Evolutionary conservation across 2,113 vertebrate genomes (phyloP).

Genomic region (Strigops habroptila): DNA sequence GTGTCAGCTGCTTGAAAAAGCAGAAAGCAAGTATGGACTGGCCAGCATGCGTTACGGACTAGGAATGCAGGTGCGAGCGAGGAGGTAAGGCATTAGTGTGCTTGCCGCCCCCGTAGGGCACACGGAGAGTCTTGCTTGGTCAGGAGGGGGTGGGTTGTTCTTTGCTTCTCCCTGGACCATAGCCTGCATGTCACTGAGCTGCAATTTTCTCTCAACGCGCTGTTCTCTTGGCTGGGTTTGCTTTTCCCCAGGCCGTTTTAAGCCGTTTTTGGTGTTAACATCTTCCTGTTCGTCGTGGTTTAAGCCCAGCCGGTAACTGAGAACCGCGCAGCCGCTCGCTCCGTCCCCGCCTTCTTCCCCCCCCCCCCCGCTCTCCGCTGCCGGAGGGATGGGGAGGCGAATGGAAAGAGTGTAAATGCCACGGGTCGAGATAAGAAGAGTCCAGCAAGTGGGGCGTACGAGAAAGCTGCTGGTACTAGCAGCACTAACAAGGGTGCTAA

Average conservation of each 20-base stretch:
- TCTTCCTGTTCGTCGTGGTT: neutral
- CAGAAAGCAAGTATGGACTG: neutral
- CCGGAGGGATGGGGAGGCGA: too few species aligned
- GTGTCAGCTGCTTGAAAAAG: too few species aligned
- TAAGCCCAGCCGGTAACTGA: too few species aligned
- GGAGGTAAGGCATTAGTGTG: neutral
- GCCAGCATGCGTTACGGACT: neutral
- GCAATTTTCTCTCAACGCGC: neutral
- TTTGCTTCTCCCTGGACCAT: neutral
- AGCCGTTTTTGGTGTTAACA: neutral
- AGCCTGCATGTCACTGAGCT: neutral
- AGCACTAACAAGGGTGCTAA: too few species aligned
- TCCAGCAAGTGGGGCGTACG: too few species aligned
- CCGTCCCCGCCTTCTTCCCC: too few species aligned
- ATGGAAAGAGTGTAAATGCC: too few species aligned
- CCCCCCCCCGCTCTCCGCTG: too few species aligned
- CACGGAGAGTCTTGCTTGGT: neutral
- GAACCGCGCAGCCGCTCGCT: too few species aligned
- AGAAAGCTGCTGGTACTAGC: too few species aligned
- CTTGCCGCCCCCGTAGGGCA: neutral
- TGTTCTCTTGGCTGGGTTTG: neutral
- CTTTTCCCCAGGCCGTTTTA: neutral
- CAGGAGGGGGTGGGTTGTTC: neutral
- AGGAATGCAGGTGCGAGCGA: neutral
- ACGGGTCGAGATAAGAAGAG: too few species aligned